A percentile compares a stretch with the other conserved stretches of the same genome.
Conservation (phyloP, 2,113 vertebrate genomes). For the Hippoglossus stenolepis region DNA sequence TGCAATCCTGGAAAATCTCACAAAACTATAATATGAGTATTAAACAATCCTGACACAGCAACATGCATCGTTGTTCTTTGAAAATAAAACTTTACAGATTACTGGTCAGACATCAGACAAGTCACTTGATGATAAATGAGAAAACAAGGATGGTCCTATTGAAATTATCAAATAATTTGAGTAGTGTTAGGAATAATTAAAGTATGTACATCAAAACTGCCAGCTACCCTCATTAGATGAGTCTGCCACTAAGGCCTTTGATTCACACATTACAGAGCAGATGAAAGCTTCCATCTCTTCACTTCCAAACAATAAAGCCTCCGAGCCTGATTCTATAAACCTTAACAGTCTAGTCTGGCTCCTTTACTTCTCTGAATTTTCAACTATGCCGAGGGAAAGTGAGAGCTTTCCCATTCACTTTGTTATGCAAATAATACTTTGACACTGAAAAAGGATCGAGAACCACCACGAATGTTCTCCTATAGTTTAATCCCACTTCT, state of each 20-base stretch:
- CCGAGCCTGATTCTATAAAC: neutral
- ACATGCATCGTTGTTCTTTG: no score
- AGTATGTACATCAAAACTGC: neutral
- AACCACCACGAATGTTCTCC: neutral
- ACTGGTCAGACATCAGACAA: no score
- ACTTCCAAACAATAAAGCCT: neutral
- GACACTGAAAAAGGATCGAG: neutral
- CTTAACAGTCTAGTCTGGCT: neutral
- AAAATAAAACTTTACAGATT: no score
- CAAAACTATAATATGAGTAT: no score
- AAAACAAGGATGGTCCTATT: neutral
- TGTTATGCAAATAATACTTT: neutral
- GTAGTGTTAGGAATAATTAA: neutral
- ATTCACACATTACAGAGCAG: neutral
- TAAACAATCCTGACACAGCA: no score
- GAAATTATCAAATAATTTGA: neutral
- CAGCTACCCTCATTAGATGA: neutral
- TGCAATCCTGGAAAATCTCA: no score
- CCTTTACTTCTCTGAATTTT: neutral
- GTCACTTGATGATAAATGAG: neutral
- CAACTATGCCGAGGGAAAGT: neutral
- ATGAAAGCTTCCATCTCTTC: neutral
- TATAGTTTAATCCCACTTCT: neutral
- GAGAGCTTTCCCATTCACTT: neutral
- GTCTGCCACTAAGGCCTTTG: neutral